phyloP scores from a whole-genome alignment of 35 echinoderm and acorn worm species.

The Patiria miniata region DNA sequence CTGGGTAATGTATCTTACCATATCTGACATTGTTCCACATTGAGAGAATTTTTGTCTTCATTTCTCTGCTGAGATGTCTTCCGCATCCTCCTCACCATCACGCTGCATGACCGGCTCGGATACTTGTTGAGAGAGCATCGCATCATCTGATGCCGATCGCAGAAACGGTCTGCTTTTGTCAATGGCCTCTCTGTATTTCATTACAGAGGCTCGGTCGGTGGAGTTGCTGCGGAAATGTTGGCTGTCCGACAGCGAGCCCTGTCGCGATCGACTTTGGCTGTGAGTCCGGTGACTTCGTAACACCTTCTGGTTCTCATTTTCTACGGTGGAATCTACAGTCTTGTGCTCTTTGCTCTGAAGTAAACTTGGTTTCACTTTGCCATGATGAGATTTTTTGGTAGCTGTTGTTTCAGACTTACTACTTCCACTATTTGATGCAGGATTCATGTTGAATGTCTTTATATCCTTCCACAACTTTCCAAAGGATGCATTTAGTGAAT shows the following conservation, averaged over 20 bases:
- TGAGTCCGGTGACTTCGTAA: slow-evolving; percentile 11
- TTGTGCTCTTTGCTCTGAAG: not conserved
- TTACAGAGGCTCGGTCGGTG: slow-evolving; percentile 14
- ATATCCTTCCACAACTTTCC: slow-evolving; percentile 16
- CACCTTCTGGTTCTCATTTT: not conserved
- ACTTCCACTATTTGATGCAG: no score
- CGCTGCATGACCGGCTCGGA: not conserved
- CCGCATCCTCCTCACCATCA: slow-evolving; percentile 57
- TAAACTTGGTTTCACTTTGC: not conserved
- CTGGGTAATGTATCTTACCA: slow-evolving; percentile 81
- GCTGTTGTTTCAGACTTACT: not conserved
- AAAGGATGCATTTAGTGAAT: not conserved
- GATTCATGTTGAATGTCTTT: not conserved
- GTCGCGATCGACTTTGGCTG: not conserved
- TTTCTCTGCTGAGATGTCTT: slow-evolving; percentile 81
- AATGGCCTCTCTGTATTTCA: slow-evolving; percentile 20
- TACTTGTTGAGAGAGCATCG: slow-evolving; percentile 13
- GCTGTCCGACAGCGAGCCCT: slow-evolving; percentile 11
- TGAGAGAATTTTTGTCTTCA: slow-evolving; percentile 87
- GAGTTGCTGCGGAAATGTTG: slow-evolving; percentile 41
- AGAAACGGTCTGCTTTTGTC: slow-evolving; percentile 22
- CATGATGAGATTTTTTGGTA: not conserved
- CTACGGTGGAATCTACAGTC: not conserved
- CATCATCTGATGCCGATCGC: slow-evolving; percentile 46
- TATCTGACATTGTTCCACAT: slow-evolving; percentile 99